These are phyloP conservation scores for Ptychadena robeensis DNA, from an alignment of 2,797 vertebrate species.

Conservation along the genomic window DNA sequence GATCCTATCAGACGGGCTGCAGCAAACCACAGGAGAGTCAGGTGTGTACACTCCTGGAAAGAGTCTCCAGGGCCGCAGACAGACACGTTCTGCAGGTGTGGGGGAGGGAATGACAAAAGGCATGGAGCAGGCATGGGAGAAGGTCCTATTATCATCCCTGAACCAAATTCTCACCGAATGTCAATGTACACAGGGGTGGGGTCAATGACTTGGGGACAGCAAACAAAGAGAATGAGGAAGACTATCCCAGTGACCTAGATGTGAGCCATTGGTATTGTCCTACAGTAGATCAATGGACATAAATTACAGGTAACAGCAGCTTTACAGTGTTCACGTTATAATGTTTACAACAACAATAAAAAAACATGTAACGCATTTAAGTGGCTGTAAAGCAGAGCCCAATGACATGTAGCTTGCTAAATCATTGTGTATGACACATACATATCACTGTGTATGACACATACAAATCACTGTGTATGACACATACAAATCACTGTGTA, in stretches of 20 bases:
- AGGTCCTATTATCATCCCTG: constrained; percentile 32
- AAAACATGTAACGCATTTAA: too few relatives aligned
- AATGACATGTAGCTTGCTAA: too few relatives aligned
- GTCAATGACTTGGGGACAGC: too few relatives aligned
- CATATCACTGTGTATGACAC: too few relatives aligned
- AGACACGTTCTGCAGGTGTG: constrained; percentile 56
- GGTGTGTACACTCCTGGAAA: constrained; percentile 32
- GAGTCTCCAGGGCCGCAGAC: constrained; percentile 7
- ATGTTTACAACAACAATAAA: too few relatives aligned
- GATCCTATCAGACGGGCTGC: neutral
- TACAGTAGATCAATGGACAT: too few relatives aligned
- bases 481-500: too few relatives aligned
- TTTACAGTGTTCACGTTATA: too few relatives aligned
- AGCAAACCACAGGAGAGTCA: constrained; percentile 35
- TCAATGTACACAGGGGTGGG: neutral
- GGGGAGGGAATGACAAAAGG: constrained; percentile 29
- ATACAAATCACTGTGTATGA: too few relatives aligned
- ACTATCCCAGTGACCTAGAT: neutral
- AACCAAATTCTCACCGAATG: neutral
- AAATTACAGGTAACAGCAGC: too few relatives aligned
- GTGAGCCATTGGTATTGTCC: neutral
- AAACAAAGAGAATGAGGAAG: neutral
- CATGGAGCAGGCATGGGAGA: neutral
- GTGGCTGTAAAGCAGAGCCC: too few relatives aligned
- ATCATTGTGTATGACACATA: too few relatives aligned